Percentiles rank a stretch among this genome's conserved stretches.
Evolutionary conservation across 2,888 invertebrate genomes (phyloP).

Genomic region (Plagodis pulveraria): DNA sequence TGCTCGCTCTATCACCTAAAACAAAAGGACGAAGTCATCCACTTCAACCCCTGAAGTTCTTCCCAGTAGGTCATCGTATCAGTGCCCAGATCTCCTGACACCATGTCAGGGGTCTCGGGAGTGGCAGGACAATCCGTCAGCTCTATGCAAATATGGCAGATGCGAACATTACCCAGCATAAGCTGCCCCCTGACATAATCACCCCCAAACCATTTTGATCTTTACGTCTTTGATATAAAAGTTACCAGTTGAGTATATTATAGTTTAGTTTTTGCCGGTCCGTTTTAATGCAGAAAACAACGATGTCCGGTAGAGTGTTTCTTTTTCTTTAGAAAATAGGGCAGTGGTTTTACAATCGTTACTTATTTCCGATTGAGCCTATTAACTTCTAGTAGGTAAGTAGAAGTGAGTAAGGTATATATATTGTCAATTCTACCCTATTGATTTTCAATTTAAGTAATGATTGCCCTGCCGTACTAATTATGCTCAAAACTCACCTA

Average conservation of each 20-base stretch:
- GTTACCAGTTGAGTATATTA: not conserved
- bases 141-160: conserved; percentile 68
- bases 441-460: too few relatives aligned
- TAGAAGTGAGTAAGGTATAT: too few relatives aligned
- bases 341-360: conserved; percentile 16
- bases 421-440: too few relatives aligned
- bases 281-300: conserved; percentile 29
- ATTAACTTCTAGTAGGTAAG: too few relatives aligned
- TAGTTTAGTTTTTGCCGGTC: not conserved
- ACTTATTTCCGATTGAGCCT: too few relatives aligned
- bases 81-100: conserved; percentile 21
- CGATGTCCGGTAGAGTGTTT: conserved; percentile 42
- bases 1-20: too few relatives aligned
- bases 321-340: conserved; percentile 38
- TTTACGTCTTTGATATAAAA: conserved; percentile 5
- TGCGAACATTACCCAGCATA: conserved; percentile 43
- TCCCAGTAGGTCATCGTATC: conserved; percentile 32
- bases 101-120: conserved; percentile 37
- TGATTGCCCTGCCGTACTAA: too few relatives aligned
- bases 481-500: too few relatives aligned
- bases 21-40: not conserved
- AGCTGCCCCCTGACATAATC: not conserved
- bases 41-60: conserved; percentile 20
- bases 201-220: conserved; percentile 18
- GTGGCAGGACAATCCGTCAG: conserved; percentile 72